phyloP scores from a whole-genome alignment of 2,797 vertebrate genomes.

The Ptychobarbus kaznakovi region DNA sequence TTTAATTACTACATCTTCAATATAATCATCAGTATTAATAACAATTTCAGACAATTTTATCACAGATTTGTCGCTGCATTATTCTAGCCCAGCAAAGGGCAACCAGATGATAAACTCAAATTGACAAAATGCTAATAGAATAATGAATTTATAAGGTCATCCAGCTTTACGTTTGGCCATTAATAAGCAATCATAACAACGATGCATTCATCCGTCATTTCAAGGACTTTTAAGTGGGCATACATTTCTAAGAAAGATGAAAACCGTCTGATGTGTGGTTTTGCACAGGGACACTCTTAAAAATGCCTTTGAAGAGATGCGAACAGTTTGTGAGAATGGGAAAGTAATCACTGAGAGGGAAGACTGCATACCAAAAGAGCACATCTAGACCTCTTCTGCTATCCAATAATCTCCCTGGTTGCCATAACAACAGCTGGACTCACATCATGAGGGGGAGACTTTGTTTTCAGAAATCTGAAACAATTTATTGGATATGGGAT shows the following conservation, averaged over 20 bases:
- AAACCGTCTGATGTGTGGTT: not conserved
- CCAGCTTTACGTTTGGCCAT: constrained; percentile 1
- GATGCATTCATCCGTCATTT: not conserved
- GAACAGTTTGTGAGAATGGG: constrained; percentile 39
- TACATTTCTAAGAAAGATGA: not conserved
- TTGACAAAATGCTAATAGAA: constrained; percentile 41
- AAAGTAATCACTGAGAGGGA: constrained; percentile 14
- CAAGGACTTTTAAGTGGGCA: not conserved
- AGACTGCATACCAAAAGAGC: constrained; percentile 14
- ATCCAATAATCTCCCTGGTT: constrained; percentile 40
- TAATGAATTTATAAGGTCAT: constrained; percentile 29
- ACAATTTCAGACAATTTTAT: constrained; percentile 62
- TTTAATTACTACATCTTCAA: constrained; percentile 63
- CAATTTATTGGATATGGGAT: constrained; percentile 77
- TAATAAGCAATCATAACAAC: constrained; percentile 26
- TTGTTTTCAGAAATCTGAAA: constrained; percentile 65
- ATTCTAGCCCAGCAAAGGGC: constrained; percentile 63
- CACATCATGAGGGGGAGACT: constrained; percentile 51
- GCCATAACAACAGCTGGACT: constrained; percentile 68
- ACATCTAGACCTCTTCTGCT: constrained; percentile 6
- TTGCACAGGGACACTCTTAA: not conserved
- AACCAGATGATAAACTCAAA: constrained; percentile 57
- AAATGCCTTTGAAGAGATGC: constrained; percentile 1
- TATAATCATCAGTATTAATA: constrained; percentile 65
- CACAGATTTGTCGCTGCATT: constrained; percentile 63